Evolutionary conservation across 2,888 invertebrate species (phyloP).

Genomic region (Nesidiocoris tenuis): DNA sequence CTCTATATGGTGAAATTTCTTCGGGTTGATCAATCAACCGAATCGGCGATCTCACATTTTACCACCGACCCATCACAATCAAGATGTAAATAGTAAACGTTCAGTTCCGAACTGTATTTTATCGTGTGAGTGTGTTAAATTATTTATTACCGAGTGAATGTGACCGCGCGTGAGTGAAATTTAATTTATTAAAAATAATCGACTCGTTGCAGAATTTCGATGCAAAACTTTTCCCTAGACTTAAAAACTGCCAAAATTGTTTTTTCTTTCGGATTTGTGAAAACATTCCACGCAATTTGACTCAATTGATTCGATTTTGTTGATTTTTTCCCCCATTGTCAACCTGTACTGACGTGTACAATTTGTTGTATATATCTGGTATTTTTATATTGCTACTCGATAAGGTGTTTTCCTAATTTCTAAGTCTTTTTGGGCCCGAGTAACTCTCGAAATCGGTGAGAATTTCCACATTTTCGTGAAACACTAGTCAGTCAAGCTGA

Average conservation of each 20-base stretch:
- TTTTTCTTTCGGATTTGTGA: conserved; percentile 2
- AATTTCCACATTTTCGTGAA: background rate
- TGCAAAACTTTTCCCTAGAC: background rate
- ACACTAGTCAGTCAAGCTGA: background rate
- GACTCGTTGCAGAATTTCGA: background rate
- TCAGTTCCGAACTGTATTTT: background rate
- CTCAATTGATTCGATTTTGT: background rate
- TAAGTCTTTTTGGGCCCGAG: conserved; percentile 1
- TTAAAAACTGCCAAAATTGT: conserved; percentile 6
- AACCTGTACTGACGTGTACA: background rate
- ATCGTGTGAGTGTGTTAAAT: conserved; percentile 38
- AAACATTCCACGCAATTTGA: conserved; percentile 7
- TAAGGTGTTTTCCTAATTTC: background rate
- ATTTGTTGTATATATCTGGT: background rate
- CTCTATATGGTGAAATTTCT: too few relatives aligned
- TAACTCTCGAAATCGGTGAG: conserved; percentile 5
- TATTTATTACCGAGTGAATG: conserved; percentile 49
- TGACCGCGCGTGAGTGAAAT: conserved; percentile 7
- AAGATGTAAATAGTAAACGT: background rate
- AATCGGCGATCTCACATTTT: background rate
- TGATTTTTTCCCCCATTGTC: background rate
- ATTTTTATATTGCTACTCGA: background rate
- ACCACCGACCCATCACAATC: background rate
- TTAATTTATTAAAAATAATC: conserved; percentile 3
- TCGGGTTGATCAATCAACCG: too few relatives aligned